These are phyloP conservation scores for Drosophila nr. medialis DNA, from an alignment of 2,888 invertebrate genomes.

Conservation along the genomic window DNA sequence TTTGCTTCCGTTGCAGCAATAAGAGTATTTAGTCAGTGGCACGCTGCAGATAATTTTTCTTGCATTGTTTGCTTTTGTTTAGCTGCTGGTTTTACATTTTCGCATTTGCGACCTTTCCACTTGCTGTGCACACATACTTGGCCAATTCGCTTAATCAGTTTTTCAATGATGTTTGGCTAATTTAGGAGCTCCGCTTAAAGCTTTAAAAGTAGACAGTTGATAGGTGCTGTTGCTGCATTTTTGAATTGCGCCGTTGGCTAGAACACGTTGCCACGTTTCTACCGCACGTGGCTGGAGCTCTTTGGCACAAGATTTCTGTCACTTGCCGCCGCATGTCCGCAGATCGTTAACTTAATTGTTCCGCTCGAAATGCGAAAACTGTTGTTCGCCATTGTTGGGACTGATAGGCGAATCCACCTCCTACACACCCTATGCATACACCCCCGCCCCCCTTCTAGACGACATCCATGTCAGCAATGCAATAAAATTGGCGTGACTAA, in stretches of 20 bases:
- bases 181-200: conserved; percentile 42
- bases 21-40: conserved; percentile 2
- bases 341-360: conserved; percentile 81
- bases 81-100: conserved; percentile 27
- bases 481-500: conserved; percentile 78
- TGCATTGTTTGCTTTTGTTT: conserved; percentile 14
- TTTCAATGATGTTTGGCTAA: conserved; percentile 48
- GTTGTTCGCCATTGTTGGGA: conserved; percentile 71
- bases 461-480: conserved; percentile 62
- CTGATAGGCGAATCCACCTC: conserved; percentile 59
- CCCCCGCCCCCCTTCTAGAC: conserved; percentile 5
- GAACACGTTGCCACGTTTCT: conserved; percentile 30
- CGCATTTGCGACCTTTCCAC: conserved; percentile 15
- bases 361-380: conserved; percentile 76
- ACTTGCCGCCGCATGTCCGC: conserved; percentile 63
- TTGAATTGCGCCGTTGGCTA: conserved; percentile 1
- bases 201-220: conserved; percentile 7
- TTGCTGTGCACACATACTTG: conserved; percentile 30
- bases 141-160: conserved; percentile 68
- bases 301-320: conserved; percentile 55
- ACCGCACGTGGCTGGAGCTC: conserved; percentile 49
- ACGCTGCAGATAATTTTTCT: background rate
- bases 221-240: background rate
- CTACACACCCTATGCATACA: background rate
- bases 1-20: background rate